Evolutionary conservation across 2,797 vertebrate species (phyloP), one percentile per base, ranked within the genome.

Genomic region (Sardinella longiceps): DNA sequence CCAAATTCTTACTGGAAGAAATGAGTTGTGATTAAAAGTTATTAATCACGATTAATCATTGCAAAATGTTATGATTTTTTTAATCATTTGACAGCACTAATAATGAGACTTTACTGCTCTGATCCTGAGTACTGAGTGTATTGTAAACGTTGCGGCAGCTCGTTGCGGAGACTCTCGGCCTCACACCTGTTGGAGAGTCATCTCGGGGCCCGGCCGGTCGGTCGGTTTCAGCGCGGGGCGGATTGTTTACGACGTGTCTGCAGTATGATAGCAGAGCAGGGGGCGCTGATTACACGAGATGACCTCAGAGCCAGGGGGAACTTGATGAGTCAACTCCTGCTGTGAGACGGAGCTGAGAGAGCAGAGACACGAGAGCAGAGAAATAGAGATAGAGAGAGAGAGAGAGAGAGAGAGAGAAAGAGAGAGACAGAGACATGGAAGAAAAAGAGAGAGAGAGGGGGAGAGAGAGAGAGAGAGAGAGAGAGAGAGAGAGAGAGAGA

Each of bases 231-330:
- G 46, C 46, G 18, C 25, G 25, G 23, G 33, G 33, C 33, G 37
- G 70, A 77, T 77, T 77, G 70, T 77, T 77, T 77, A 77, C 70
- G 70, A 77, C 37, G 70, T 39, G 70, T 77, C 37, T 39, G 70
- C 70, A 7, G 70, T 18, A 18, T 39, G 20, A 77, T 77, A 23
- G 33, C 15, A 6, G 33, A 77, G 51, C 51, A 45, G 51, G 51
- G 18, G 70, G 33, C 70, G 37, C 70, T 77, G 70, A 77, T 77
- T 77, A 77, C 70, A 77, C n/a, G 70, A 77, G 70, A 77, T 77
- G 70, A 77, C 70, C 70, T 77, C 70, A 43, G 70, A 37, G 18
- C n/a, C n/a, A n/a, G 37, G 37, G 70, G 70, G 37, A 77, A 77
- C 70, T 45, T 81, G 50, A 39, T 80, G 51, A 30, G 23, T 81